phyloP scores from a whole-genome alignment of 2,888 invertebrate species.

The Invenusta paracnida region DNA sequence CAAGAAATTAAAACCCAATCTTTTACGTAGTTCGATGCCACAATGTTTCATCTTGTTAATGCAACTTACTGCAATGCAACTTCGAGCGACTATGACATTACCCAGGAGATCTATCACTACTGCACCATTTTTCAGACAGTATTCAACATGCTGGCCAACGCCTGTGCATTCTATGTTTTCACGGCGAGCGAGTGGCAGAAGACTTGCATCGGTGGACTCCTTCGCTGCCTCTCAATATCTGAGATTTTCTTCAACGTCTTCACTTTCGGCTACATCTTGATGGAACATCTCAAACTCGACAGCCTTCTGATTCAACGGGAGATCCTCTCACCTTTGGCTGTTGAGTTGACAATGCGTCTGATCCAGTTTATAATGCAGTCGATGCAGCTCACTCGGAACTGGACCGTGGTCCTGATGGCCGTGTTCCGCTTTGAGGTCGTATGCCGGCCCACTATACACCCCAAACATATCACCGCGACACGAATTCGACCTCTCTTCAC shows the following conservation, averaged over 20 bases:
- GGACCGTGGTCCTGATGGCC: background rate
- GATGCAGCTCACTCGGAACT: background rate
- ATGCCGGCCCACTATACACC: background rate
- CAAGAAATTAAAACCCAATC: no score
- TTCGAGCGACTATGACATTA: no score
- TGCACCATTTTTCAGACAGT: no score
- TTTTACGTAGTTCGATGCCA: no score
- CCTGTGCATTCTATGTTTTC: no score
- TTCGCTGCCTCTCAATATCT: background rate
- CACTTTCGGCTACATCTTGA: background rate
- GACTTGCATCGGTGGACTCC: background rate
- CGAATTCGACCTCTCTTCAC: background rate
- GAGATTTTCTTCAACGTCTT: background rate
- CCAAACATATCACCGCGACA: background rate
- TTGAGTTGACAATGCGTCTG: background rate
- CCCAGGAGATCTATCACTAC: no score
- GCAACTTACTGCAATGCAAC: no score
- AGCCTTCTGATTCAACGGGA: background rate
- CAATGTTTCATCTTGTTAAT: no score
- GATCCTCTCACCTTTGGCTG: background rate
- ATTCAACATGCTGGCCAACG: no score
- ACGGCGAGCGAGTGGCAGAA: no score
- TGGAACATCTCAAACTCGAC: background rate
- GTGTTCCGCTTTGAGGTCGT: background rate
- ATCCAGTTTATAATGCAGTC: background rate